A percentile compares a stretch with the other conserved stretches of the same genome.
phyloP scores from a whole-genome alignment of 2,113 vertebrate genomes.

The Fulmarus glacialis region DNA sequence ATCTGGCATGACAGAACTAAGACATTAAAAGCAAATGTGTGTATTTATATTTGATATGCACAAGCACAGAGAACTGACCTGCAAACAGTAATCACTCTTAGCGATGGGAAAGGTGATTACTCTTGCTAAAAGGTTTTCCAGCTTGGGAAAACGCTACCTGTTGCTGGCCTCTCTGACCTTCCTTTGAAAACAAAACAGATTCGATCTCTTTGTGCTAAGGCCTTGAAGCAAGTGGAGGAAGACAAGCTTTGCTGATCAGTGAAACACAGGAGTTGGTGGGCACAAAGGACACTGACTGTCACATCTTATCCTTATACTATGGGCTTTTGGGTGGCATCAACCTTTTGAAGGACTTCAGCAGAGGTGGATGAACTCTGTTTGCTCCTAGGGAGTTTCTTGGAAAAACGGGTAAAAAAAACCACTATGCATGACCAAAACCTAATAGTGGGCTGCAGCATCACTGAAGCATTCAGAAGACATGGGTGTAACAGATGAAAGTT shows the following conservation, averaged over 20 bases:
- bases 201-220: neutral
- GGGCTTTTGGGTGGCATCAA: neutral
- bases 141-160: neutral
- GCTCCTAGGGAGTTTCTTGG: neutral
- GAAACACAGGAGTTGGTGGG: accelerated
- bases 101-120: neutral
- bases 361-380: neutral
- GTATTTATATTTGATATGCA: neutral
- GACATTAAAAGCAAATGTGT: neutral
- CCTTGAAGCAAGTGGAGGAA: neutral
- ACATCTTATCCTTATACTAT: neutral
- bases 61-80: neutral
- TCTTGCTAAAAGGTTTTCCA: neutral
- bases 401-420: neutral
- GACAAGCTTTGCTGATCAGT: too few species aligned
- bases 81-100: neutral
- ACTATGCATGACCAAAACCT: neutral
- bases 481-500: neutral
- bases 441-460: neutral
- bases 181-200: neutral
- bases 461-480: neutral
- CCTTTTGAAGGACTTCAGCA: neutral
- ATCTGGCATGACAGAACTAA: neutral
- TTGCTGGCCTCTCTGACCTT: neutral
- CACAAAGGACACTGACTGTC: neutral